phyloP scores from a whole-genome alignment of 1,140 invertebrate species.

The Calosoma granatense region DNA sequence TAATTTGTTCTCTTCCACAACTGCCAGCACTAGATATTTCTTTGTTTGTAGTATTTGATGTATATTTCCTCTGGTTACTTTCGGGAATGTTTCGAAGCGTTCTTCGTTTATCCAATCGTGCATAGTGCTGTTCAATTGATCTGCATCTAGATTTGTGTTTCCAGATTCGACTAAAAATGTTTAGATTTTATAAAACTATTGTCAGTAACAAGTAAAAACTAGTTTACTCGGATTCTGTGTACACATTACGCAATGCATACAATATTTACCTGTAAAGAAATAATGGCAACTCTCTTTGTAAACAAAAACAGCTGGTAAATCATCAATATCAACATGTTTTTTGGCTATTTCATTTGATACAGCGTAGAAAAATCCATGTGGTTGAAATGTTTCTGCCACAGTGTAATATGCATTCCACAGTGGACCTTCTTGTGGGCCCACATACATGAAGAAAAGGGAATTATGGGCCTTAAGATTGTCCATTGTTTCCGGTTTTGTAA shows the following conservation, averaged over 20 bases:
- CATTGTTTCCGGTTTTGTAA: constrained; percentile 67
- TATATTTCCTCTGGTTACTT: constrained; percentile 74
- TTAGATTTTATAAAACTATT: constrained; percentile 11
- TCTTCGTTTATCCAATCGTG: constrained; percentile 83
- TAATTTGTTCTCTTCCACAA: constrained; percentile 80
- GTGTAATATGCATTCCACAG: constrained; percentile 71
- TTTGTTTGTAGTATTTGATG: constrained; percentile 72
- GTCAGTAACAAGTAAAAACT: constrained; percentile 7
- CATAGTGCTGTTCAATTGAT: constrained; percentile 54
- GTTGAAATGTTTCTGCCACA: constrained; percentile 66
- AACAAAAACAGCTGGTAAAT: constrained; percentile 64
- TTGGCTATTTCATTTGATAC: constrained; percentile 54
- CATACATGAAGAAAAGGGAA: constrained; percentile 79
- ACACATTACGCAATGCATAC: too few species aligned
- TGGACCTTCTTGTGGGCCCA: constrained; percentile 61
- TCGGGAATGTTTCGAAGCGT: constrained; percentile 82
- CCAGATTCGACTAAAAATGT: constrained; percentile 14
- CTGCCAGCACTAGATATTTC: constrained; percentile 76
- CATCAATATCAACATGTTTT: constrained; percentile 53
- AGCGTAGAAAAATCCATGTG: constrained; percentile 77
- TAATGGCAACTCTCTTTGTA: constrained; percentile 71
- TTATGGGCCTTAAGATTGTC: constrained; percentile 61
- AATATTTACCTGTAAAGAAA: constrained; percentile 54
- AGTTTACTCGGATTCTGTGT: constrained; percentile 2
- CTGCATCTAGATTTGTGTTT: constrained; percentile 31